Base-by-base conservation (phyloP, 2,113 vertebrate species). In the Centrocercus urophasianus region DNA sequence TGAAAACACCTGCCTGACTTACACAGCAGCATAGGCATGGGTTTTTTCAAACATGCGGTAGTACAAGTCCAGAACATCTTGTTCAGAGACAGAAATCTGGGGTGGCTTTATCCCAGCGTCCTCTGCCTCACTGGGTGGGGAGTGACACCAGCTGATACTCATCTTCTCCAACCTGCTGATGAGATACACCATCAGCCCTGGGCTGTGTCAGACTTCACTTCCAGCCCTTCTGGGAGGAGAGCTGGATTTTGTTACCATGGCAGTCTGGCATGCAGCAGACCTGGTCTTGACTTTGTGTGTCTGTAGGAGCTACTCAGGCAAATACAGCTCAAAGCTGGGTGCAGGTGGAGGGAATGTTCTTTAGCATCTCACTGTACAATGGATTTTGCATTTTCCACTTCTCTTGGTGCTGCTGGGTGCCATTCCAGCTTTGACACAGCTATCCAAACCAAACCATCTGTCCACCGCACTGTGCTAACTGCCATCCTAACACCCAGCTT, bases 31-130 rank as follows among this genome's bases (percentile, higher is more conserved):
- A 6, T 28, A 69, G 85, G 74, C 10, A 7, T 28, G 52, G 14
- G 19, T n/a, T 60, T 18, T 18, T 30, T 59, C 90, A 91, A 13
- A 88, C 81, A 84, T 69, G 66, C 76, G 64, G 76, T 70, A 48
- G 43, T 57, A 67, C 10, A 52, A 75, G 80, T 59, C 90, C 88
- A 83, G 95, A 92, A 87, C 90, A 40, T 86, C 71, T 64, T 67
- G 89, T 94, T 89, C 86, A 17, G 74, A 73, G 73, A 43, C 78
- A 52, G 40, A 47, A 50, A 57, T 60, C 28, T 75, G 60, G 57
- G 65, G 32, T 30, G 43, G 79, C 69, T 67, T 64, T 60, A 38
- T 74, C 86, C 47, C 72, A 60, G 82, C 54, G 67, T 65, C 61
- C n/a, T 59, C 60, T 78, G 66, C 66, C 56, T 78, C 38, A 24